A percentile compares a stretch with the other conserved stretches of the same genome.
Evolutionary conservation across 1,140 invertebrate genomes (phyloP).

Genomic region (Homarus americanus): DNA sequence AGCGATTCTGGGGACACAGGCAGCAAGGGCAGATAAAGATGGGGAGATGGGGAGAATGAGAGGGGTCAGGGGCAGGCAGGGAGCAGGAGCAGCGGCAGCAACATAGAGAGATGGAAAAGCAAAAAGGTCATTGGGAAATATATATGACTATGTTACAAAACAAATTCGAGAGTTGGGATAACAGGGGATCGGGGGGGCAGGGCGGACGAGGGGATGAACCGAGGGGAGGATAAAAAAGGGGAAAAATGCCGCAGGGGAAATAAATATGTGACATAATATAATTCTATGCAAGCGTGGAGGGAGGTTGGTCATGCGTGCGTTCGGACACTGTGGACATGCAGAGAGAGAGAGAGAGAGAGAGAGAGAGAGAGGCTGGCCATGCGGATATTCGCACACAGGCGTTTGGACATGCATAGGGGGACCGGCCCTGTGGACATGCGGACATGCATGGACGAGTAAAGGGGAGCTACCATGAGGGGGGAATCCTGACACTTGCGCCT

Average conservation of each 20-base stretch:
- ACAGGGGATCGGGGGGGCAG: constrained; percentile 50
- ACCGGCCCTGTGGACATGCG: constrained; percentile 24
- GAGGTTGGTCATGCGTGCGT: constrained; percentile 7
- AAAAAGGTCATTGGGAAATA: constrained; percentile 61
- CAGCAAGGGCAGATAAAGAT: constrained; percentile 28
- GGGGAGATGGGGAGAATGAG: constrained; percentile 25
- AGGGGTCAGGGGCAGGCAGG: constrained; percentile 3
- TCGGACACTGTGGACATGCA: neutral
- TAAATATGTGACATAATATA: constrained; percentile 57
- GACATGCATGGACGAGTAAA: constrained; percentile 46
- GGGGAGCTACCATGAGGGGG: constrained; percentile 18
- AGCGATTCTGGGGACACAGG: constrained; percentile 32
- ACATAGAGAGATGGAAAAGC: constrained; percentile 51
- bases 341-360: constrained; percentile 23
- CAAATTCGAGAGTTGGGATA: constrained; percentile 71
- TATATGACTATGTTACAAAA: constrained; percentile 66
- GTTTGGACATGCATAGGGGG: constrained; percentile 36
- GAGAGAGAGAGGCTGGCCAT: constrained; percentile 4
- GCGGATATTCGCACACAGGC: constrained; percentile 26
- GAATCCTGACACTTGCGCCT: neutral
- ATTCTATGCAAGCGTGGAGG: constrained; percentile 44
- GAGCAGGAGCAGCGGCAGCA: neutral
- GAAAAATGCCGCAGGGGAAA: constrained; percentile 44
- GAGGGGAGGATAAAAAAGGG: constrained; percentile 31
- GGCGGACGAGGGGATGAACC: constrained; percentile 52